These are phyloP conservation scores for Ariolimax columbianus DNA, from an alignment of 2,888 invertebrate species.

Conservation along the genomic window DNA sequence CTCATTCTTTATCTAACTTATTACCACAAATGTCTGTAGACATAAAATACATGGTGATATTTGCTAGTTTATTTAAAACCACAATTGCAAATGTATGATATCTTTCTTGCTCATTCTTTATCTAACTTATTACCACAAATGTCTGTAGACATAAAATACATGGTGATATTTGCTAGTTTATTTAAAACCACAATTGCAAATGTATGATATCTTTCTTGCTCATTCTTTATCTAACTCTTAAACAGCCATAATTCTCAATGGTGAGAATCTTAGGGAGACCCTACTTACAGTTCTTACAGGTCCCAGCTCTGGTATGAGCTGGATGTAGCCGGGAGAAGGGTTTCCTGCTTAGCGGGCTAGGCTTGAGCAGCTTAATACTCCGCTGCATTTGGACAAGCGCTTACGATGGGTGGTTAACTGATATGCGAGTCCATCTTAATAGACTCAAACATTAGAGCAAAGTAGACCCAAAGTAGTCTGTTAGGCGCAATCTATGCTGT, in stretches of 20 bases:
- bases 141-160: constrained; percentile 84
- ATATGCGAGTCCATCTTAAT: no score
- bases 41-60: background rate
- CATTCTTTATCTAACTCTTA: background rate
- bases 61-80: background rate
- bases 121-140: constrained; percentile 93
- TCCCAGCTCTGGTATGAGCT: no score
- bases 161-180: background rate
- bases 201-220: background rate
- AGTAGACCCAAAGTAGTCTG: no score
- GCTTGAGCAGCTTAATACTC: no score
- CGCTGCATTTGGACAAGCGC: no score
- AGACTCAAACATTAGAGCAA: no score
- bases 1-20: background rate
- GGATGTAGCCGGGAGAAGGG: no score
- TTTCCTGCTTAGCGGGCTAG: no score
- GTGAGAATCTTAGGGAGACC: background rate
- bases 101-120: background rate
- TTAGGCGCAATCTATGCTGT: no score
- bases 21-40: no score
- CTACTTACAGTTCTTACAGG: no score
- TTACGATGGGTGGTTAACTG: no score
- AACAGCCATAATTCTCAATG: background rate
- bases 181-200: background rate
- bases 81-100: background rate